Evolutionary conservation across 2,888 invertebrate genomes (phyloP), one percentile per base, ranked within the genome.

Genomic region (Eugnorisma glareosa): DNA sequence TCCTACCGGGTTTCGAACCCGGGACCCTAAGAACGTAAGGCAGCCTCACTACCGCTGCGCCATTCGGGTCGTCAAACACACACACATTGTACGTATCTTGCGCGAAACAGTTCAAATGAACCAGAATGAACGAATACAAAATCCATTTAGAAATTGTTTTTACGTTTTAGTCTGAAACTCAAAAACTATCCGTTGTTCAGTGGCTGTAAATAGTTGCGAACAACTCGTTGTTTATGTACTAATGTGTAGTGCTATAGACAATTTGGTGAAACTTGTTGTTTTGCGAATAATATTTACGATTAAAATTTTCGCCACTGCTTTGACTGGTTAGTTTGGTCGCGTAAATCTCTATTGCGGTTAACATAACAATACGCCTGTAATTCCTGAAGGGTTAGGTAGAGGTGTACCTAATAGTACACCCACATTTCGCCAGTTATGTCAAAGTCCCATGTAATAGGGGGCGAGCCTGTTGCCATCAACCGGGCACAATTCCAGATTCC

Each of bases 61-160:
- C n/a, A n/a, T n/a, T n/a, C n/a, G n/a, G n/a, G n/a, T n/a, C n/a
- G n/a, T n/a, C n/a, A n/a, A n/a, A n/a, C n/a, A n/a, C n/a, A n/a
- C n/a, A n/a, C n/a, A n/a, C n/a, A n/a, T n/a, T n/a, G 54, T 71
- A 66, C 24, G 8, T 68, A 51, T 66, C 51, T 72, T 69, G 28
- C 24, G n/a, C 59, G 35, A 68, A 79, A 67, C 70, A 68, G 69
- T 81, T 79, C 63, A 74, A 77, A 77, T 79, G 67, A 13, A 71
- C 73, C n/a, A 64, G 73, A 72, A 54, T 31, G 66, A 48, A 77
- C 73, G 8, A 82, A 73, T 61, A 45, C 75, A 64, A 79, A 86
- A 85, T 87, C 79, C 74, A 87, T 86, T 86, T 83, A 77, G 79
- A 71, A 83, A 87, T 87, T 77, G 86, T 87, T 86, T 86, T 87